Evolutionary conservation across 1,140 invertebrate genomes (phyloP).

Genomic region (Platorchestia sp.): DNA sequence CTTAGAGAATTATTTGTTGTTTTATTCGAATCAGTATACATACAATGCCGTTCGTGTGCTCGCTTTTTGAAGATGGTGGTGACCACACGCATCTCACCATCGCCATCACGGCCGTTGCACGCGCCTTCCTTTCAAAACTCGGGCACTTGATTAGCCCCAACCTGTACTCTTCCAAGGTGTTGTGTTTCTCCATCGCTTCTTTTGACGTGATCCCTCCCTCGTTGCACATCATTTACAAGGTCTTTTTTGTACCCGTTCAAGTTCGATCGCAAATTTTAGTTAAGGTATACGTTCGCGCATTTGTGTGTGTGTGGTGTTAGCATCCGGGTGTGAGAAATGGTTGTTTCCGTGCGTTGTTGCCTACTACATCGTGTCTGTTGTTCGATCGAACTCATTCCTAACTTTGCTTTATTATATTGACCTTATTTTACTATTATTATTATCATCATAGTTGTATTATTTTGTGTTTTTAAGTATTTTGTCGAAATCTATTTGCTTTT

Average conservation of each 20-base stretch:
- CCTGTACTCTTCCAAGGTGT: too few relatives aligned
- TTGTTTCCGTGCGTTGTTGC: background rate
- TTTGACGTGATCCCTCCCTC: too few relatives aligned
- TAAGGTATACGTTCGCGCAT: background rate
- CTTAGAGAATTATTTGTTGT: too few relatives aligned
- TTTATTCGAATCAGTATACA: too few relatives aligned
- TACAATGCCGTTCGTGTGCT: too few relatives aligned
- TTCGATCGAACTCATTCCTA: constrained; percentile 13
- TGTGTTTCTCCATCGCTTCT: too few relatives aligned
- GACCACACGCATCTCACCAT: too few relatives aligned
- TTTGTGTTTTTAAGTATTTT: background rate
- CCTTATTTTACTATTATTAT: constrained; percentile 6
- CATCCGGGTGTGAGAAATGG: background rate
- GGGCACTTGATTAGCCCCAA: too few relatives aligned
- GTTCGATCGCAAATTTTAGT: background rate
- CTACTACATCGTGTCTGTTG: too few relatives aligned
- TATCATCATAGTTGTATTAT: background rate
- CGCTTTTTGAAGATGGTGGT: too few relatives aligned
- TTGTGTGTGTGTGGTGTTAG: background rate
- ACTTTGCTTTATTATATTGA: background rate
- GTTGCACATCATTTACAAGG: background rate
- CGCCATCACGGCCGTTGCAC: too few relatives aligned
- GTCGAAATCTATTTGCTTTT: background rate
- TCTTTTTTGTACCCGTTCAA: background rate
- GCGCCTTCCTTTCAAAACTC: too few relatives aligned